Evolutionary conservation across 2,888 invertebrate genomes (phyloP).

Genomic region (Dusona sp.): DNA sequence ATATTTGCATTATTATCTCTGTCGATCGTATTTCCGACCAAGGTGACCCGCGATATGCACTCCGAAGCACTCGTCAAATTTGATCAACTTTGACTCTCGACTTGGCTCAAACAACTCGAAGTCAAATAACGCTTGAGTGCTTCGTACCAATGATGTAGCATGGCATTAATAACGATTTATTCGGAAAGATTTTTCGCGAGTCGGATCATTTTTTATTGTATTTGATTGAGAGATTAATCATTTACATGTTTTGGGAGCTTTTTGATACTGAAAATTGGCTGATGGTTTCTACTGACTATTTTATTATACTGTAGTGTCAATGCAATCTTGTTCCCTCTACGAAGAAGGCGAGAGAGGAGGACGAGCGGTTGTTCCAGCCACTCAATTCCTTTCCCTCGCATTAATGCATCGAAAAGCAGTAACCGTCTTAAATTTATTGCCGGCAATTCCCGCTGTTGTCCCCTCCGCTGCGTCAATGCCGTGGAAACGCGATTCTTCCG

Average conservation of each 20-base stretch:
- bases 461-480: conserved; percentile 13
- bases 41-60: conserved; percentile 22
- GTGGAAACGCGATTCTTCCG: conserved; percentile 53
- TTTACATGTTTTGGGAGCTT: background rate
- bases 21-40: background rate
- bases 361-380: conserved; percentile 78
- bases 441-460: conserved; percentile 74
- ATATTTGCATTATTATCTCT: background rate
- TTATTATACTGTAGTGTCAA: conserved; percentile 61
- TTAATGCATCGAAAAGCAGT: conserved; percentile 82
- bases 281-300: background rate
- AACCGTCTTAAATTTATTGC: conserved; percentile 83
- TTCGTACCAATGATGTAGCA: background rate
- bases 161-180: background rate
- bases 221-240: background rate
- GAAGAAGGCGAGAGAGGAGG: conserved; percentile 68
- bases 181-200: background rate
- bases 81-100: background rate
- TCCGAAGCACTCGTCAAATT: conserved; percentile 34
- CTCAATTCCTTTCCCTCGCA: conserved; percentile 80
- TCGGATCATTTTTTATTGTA: background rate
- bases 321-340: conserved; percentile 64
- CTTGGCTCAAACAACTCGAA: conserved; percentile 23
- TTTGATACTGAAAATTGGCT: background rate
- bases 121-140: conserved; percentile 13